Evolutionary conservation across 2,113 vertebrate species (phyloP).

Genomic region (Puntigrus tetrazona): DNA sequence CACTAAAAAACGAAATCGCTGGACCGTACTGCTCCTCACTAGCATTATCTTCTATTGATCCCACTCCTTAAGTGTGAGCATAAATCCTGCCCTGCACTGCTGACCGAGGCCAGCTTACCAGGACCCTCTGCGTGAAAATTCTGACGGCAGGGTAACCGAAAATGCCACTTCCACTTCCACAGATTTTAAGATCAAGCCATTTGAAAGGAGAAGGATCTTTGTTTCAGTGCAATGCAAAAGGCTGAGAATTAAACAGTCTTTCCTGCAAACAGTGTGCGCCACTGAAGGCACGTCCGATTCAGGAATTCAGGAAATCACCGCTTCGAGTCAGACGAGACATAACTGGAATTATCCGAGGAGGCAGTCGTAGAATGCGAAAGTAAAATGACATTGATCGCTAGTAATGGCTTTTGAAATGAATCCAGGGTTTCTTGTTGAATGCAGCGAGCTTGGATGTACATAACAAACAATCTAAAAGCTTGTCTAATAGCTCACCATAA

Average conservation of each 20-base stretch:
- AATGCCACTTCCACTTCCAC: neutral
- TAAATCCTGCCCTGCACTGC: conserved; percentile 67
- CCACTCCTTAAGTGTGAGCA: conserved; percentile 71
- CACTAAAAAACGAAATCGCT: conserved; percentile 41
- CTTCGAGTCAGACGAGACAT: conserved; percentile 29
- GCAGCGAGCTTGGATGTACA: conserved; percentile 50
- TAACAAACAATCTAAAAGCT: conserved; percentile 58
- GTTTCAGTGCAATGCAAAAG: neutral
- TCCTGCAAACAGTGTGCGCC: neutral
- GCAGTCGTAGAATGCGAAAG: conserved; percentile 55
- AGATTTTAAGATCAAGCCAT: neutral
- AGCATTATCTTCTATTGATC: conserved; percentile 73
- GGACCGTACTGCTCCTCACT: conserved; percentile 19
- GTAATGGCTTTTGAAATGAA: conserved; percentile 56
- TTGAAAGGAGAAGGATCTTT: neutral
- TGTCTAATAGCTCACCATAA: conserved; percentile 50
- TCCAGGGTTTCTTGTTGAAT: conserved; percentile 24
- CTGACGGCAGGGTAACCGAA: neutral
- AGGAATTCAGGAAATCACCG: conserved; percentile 17
- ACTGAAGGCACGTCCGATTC: neutral
- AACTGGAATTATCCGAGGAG: conserved; percentile 42
- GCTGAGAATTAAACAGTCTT: neutral
- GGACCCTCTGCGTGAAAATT: neutral
- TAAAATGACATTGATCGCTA: conserved; percentile 64
- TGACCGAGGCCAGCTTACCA: conserved; percentile 59